Percentiles rank a stretch among this genome's conserved stretches.
Evolutionary conservation across 2,113 vertebrate species (phyloP).

Genomic region (Macaca nemestrina): DNA sequence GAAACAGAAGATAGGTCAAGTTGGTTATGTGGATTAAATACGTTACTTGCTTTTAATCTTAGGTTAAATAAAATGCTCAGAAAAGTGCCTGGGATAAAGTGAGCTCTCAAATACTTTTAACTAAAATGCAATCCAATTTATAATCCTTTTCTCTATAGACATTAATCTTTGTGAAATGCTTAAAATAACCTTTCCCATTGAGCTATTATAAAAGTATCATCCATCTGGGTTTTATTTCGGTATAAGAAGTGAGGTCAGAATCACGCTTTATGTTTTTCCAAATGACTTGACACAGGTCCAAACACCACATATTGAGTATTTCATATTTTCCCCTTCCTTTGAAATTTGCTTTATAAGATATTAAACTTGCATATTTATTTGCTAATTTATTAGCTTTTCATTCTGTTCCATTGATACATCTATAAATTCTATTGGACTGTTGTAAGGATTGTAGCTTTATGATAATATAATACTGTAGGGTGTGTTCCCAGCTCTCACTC

Average conservation of each 20-base stretch:
- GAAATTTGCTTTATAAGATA: conserved; percentile 54
- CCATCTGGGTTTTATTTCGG: conserved; percentile 76
- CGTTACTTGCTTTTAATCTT: not conserved
- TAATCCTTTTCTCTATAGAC: not conserved
- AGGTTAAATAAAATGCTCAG: conserved; percentile 6
- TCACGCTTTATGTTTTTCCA: conserved; percentile 66
- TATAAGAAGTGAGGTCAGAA: conserved; percentile 72
- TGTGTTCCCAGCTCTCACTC: not conserved
- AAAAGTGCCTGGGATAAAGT: not conserved
- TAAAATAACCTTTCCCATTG: conserved; percentile 48
- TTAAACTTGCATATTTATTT: conserved; percentile 50
- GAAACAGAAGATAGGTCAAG: not conserved
- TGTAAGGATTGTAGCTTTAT: not conserved
- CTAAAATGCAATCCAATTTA: conserved; percentile 26
- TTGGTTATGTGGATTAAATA: not conserved
- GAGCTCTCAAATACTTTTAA: not conserved
- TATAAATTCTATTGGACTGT: not conserved
- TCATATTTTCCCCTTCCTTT: conserved; percentile 64
- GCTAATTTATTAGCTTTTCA: conserved; percentile 52
- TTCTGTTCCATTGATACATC: not conserved
- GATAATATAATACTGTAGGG: not conserved
- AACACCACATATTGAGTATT: conserved; percentile 46
- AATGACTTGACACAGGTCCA: conserved; percentile 64
- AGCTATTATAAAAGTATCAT: conserved; percentile 70
- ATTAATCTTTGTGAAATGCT: conserved; percentile 56